These are phyloP conservation scores for Diadophis punctatus DNA, from an alignment of 2,113 vertebrate genomes.

Conservation along the genomic window DNA sequence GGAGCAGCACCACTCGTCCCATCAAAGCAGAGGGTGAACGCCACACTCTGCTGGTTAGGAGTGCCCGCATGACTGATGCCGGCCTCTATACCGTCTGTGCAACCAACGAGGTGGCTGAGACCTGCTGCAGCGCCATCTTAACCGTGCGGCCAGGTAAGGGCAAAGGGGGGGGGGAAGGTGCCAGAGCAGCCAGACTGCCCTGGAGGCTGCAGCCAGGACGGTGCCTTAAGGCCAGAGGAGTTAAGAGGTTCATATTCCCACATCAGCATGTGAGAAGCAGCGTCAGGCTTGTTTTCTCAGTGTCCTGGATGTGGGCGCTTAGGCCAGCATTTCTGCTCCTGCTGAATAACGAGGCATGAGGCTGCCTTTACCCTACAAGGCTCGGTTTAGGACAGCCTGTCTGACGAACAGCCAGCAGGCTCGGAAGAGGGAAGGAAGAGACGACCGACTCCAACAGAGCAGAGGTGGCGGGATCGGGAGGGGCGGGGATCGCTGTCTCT, in stretches of 20 bases:
- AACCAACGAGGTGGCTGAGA: slow-evolving; percentile 83
- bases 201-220: not conserved
- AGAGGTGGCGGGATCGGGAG: not conserved
- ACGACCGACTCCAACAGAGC: not conserved
- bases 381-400: slow-evolving; percentile 61
- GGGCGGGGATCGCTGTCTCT: not conserved
- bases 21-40: slow-evolving; percentile 90
- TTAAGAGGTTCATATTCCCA: not conserved
- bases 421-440: not conserved
- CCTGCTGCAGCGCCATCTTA: slow-evolving; percentile 80
- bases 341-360: slow-evolving; percentile 23
- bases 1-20: slow-evolving; percentile 64
- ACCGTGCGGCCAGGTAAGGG: slow-evolving; percentile 81
- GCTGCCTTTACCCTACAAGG: slow-evolving; percentile 77
- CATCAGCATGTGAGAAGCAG: not conserved
- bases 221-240: not conserved
- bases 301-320: not conserved
- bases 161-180: not conserved
- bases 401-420: slow-evolving; percentile 47
- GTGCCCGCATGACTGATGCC: slow-evolving; percentile 74
- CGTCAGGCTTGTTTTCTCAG: not conserved
- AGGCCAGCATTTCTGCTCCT: slow-evolving; percentile 53
- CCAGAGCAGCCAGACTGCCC: not conserved
- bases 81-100: slow-evolving; percentile 86
- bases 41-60: slow-evolving; percentile 83